Evolutionary conservation across 2,797 vertebrate genomes (phyloP), one percentile per base, ranked within the genome.

Genomic region (Liparis tanakae): DNA sequence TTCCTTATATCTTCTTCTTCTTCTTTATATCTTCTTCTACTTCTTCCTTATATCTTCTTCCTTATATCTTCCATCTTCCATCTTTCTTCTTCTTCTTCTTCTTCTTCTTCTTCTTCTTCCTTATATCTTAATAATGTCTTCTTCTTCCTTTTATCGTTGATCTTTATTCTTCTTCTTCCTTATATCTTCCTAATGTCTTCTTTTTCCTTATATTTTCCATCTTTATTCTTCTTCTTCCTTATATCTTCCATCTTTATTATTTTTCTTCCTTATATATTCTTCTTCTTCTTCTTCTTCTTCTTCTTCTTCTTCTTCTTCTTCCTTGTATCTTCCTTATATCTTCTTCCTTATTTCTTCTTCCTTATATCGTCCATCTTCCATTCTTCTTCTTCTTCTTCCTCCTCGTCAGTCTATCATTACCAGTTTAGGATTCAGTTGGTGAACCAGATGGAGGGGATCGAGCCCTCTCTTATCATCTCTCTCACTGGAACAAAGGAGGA

Each of bases 361-460:
- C 25, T 30, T 30, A 30, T 30, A 30, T 46, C 15, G 6, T 44
- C 18, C 46, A 30, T 7, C n/a, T n/a, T n/a, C n/a, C n/a, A n/a
- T n/a, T n/a, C n/a, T n/a, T 15, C 4, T 39, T 62, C 58, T 65
- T 43, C 17, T 50, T 8, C 36, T 67, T 48, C 58, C 6, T 69
- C 36, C 36, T 30, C 64, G 79, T 62, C 85, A 99, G 97, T 98
- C 68, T 96, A 94, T 80, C 98, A 99, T 80, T 98, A 97, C 81
- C 97, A 98, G 89, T 94, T 99, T 91, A 97, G 95, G 93, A 94
- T 98, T 74, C 95, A 96, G 83, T 95, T 98, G 74, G 88, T 95
- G 85, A 95, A 94, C 68, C 94, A 95, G 85, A 92, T 87, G 4
- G 89, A 93, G 62, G 87, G 71, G 0, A 84, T 88, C 12, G 89